Evolutionary conservation across 2,888 invertebrate genomes (phyloP).

Genomic region (Leptinotarsa haldemani): DNA sequence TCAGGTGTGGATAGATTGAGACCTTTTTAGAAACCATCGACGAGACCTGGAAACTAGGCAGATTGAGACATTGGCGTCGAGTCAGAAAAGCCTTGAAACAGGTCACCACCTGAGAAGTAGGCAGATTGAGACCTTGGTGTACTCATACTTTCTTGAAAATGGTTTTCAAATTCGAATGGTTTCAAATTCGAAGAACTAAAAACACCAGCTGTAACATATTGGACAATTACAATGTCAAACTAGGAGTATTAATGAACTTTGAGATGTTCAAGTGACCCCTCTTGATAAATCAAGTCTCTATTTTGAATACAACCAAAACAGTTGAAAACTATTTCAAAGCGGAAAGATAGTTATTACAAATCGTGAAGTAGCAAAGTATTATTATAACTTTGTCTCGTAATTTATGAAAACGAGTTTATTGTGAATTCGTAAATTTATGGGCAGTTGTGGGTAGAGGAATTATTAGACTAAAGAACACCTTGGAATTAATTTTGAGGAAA

Average conservation of each 20-base stretch:
- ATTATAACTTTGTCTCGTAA: constrained; percentile 9
- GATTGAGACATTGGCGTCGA: too few species aligned
- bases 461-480: neutral
- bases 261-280: neutral
- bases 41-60: too few species aligned
- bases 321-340: neutral
- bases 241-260: neutral
- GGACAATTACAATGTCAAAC: neutral
- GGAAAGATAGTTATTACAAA: neutral
- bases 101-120: too few species aligned
- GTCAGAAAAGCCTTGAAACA: too few species aligned
- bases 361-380: neutral
- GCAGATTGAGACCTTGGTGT: too few species aligned
- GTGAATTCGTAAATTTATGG: neutral
- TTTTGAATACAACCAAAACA: neutral
- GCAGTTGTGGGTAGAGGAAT: constrained; percentile 1
- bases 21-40: too few species aligned
- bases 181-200: too few species aligned
- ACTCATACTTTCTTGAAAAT: too few species aligned
- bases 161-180: too few species aligned
- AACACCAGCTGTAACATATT: neutral
- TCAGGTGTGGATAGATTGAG: too few species aligned
- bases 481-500: constrained; percentile 5
- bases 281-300: neutral
- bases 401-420: constrained; percentile 1